phyloP scores from a whole-genome alignment of 2,113 vertebrate species.

The Aphelocoma coerulescens region DNA sequence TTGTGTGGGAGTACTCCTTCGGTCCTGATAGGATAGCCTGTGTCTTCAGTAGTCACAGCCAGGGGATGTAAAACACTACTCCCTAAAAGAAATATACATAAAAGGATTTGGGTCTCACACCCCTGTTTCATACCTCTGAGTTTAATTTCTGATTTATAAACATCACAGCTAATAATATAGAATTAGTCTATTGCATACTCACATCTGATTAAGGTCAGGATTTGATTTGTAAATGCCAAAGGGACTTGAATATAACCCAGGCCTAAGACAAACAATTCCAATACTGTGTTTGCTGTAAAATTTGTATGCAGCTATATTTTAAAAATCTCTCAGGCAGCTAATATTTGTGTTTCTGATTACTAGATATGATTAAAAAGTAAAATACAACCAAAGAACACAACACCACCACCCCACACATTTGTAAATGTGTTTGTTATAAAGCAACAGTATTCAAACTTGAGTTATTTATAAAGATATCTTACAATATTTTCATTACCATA shows the following conservation, averaged over 20 bases:
- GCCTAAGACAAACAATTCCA: background rate
- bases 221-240: background rate
- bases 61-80: background rate
- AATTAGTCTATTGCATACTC: background rate
- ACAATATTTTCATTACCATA: background rate
- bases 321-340: background rate
- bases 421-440: background rate
- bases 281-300: background rate
- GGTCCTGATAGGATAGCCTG: background rate
- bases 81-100: background rate
- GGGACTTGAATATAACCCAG: background rate
- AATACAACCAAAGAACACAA: background rate
- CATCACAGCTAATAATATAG: background rate
- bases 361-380: background rate
- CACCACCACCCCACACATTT: background rate
- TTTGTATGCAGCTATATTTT: background rate
- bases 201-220: background rate
- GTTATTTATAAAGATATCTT: slow-evolving; percentile 30
- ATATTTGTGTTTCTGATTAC: background rate
- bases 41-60: background rate
- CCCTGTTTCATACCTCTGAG: background rate
- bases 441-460: background rate
- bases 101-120: background rate
- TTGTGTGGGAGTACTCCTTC: background rate
- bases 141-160: background rate